Evolutionary conservation across 2,113 vertebrate genomes (phyloP).

Genomic region (Microcebus tavaratra): DNA sequence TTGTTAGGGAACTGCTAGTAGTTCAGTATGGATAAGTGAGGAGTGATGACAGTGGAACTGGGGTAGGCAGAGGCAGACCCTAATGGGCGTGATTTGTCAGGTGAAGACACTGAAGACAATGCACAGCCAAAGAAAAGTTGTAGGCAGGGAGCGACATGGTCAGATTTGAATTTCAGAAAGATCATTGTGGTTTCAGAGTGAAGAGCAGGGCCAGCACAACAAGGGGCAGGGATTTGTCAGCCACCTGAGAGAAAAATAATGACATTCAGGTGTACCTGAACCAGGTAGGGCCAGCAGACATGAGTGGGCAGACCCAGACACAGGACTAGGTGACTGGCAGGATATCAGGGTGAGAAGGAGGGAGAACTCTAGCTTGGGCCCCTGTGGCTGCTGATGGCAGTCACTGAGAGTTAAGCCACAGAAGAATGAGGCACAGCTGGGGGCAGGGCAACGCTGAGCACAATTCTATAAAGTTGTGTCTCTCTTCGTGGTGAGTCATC

Average conservation of each 20-base stretch:
- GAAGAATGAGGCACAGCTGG: neutral
- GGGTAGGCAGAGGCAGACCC: neutral
- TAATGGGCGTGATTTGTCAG: neutral
- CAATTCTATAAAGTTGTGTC: neutral
- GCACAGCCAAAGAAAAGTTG: neutral
- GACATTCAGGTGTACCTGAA: neutral
- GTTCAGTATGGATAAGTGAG: neutral
- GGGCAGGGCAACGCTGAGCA: too few relatives aligned
- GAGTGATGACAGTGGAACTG: neutral
- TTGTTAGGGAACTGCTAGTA: neutral
- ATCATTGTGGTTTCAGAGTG: neutral
- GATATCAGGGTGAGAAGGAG: neutral
- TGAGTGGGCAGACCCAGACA: neutral
- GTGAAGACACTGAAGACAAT: neutral
- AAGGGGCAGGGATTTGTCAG: neutral
- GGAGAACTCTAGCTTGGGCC: neutral
- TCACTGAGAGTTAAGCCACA: neutral
- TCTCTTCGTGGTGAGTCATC: neutral
- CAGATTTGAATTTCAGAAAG: neutral
- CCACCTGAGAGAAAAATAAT: neutral
- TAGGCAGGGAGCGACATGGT: neutral
- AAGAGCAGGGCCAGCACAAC: neutral
- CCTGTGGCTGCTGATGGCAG: neutral
- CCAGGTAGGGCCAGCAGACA: too few relatives aligned
- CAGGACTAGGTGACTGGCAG: neutral